Conservation (phyloP, 2,888 invertebrate species). For the Conomelus anceps region DNA sequence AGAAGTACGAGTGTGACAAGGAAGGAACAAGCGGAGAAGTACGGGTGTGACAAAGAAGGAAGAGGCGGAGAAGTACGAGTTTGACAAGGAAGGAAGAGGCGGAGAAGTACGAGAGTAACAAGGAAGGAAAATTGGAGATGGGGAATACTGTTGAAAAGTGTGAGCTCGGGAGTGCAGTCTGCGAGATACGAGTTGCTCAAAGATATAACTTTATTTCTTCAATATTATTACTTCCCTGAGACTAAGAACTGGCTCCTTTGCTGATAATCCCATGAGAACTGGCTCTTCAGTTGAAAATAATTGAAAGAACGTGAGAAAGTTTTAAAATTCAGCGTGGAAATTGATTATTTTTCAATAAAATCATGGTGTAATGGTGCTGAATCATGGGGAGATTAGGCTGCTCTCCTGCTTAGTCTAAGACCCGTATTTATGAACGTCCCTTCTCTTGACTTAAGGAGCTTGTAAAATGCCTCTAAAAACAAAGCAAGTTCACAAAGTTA, state of each 20-base stretch:
- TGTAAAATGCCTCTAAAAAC: no score
- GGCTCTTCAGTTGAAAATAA: no score
- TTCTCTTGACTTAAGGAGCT: no score
- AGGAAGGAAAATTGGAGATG: background rate
- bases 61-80: no score
- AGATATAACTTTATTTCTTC: background rate
- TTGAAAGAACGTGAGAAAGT: background rate
- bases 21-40: no score
- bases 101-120: background rate
- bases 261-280: background rate
- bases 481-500: no score
- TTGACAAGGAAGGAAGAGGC: background rate
- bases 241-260: background rate
- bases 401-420: no score
- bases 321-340: background rate
- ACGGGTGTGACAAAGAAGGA: no score
- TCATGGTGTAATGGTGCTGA: background rate
- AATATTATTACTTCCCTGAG: background rate
- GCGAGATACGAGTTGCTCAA: background rate
- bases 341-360: background rate
- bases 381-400: background rate
- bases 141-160: background rate
- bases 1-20: background rate
- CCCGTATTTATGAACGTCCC: no score
- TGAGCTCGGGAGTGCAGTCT: no score